A percentile compares a stretch with the other conserved stretches of the same genome.
phyloP scores from a whole-genome alignment of 1,140 invertebrate species.

The Drosophila ogumai region DNA sequence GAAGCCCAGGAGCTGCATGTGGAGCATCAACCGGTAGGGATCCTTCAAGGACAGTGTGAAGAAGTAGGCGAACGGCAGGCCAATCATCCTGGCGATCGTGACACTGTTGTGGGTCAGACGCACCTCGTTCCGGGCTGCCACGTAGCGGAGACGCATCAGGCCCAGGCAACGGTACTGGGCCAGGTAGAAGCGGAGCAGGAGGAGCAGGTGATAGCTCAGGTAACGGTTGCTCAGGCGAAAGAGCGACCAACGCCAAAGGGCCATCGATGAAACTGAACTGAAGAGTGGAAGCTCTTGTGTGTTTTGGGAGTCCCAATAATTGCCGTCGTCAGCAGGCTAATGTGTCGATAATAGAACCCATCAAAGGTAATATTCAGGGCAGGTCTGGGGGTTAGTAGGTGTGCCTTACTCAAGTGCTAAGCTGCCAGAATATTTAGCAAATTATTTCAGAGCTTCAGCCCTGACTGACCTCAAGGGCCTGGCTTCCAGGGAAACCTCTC shows the following conservation, averaged over 20 bases:
- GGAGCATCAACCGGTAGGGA: constrained; percentile 31
- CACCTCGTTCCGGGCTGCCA: constrained; percentile 21
- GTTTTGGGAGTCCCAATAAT: neutral
- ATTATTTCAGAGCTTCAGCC: neutral
- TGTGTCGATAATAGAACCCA: constrained; percentile 9
- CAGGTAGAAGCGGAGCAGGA: constrained; percentile 61
- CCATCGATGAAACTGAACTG: constrained; percentile 28
- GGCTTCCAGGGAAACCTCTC: neutral
- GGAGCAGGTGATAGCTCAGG: constrained; percentile 48
- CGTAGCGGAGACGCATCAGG: constrained; percentile 47
- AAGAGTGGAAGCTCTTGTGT: too few species aligned
- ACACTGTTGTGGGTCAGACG: constrained; percentile 47
- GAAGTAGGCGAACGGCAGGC: constrained; percentile 39
- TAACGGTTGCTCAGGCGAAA: constrained; percentile 45
- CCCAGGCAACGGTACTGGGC: constrained; percentile 48
- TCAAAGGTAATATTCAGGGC: neutral
- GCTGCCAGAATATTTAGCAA: neutral
- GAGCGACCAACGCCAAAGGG: constrained; percentile 37
- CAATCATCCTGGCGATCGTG: constrained; percentile 48
- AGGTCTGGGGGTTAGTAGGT: neutral
- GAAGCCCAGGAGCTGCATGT: constrained; percentile 53
- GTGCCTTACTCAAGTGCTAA: neutral
- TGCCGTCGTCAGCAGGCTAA: constrained; percentile 16
- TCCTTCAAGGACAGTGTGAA: constrained; percentile 28
- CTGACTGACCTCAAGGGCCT: neutral